Conservation (phyloP, 2,888 invertebrate species). For the Microchrysa polita region DNA sequence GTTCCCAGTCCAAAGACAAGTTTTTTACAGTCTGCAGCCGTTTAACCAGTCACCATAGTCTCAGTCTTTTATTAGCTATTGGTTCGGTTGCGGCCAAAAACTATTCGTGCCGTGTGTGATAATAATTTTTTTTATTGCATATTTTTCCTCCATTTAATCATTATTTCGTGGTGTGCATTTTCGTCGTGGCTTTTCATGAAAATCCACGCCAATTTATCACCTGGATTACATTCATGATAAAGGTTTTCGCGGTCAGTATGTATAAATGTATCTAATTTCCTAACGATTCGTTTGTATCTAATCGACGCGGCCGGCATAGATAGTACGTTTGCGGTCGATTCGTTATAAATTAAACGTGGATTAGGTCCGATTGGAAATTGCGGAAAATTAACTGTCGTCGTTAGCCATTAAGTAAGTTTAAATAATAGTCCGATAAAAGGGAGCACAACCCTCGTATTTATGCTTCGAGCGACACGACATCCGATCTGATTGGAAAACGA, state of each 20-base stretch:
- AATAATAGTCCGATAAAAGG: not conserved
- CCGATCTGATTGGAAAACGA: not conserved
- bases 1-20: not conserved
- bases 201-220: not conserved
- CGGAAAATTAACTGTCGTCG: too few species aligned
- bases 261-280: too few species aligned
- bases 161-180: not conserved
- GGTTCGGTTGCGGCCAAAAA: not conserved
- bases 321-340: not conserved
- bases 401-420: too few species aligned
- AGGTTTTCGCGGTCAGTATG: too few species aligned
- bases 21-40: conserved; percentile 3
- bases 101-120: conserved; percentile 8
- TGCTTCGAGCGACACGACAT: not conserved
- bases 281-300: not conserved
- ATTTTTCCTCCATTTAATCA: too few species aligned
- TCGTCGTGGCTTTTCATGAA: not conserved
- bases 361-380: not conserved
- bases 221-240: not conserved
- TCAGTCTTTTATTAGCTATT: conserved; percentile 3
- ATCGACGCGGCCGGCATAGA: not conserved
- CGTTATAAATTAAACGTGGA: not conserved
- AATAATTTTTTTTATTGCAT: not conserved
- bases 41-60: not conserved
- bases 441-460: not conserved